phyloP scores from a whole-genome alignment of 1,140 invertebrate species.

The Papilio polytes region DNA sequence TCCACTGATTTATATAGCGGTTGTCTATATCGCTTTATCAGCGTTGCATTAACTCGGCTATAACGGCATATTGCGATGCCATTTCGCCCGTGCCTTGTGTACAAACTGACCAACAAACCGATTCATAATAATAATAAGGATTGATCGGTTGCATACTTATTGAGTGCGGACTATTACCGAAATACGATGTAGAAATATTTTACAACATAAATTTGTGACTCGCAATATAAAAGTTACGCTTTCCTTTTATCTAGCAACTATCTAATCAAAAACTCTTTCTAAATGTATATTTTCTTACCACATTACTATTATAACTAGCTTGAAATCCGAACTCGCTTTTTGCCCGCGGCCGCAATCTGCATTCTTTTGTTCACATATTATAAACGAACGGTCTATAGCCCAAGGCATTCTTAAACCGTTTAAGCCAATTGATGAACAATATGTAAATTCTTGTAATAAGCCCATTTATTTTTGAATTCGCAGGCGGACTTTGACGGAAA shows the following conservation, averaged over 20 bases:
- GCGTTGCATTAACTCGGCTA: conserved; percentile 28
- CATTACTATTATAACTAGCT: neutral
- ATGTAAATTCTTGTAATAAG: conserved; percentile 18
- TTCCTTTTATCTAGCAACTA: conserved; percentile 2
- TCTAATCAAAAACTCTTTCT: conserved; percentile 5
- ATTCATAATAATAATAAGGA: conserved; percentile 27
- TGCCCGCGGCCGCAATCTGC: conserved; percentile 16
- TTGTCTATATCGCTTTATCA: conserved; percentile 29
- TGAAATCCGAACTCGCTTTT: neutral
- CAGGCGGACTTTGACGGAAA: neutral
- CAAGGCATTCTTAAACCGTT: conserved; percentile 27
- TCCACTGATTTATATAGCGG: conserved; percentile 33
- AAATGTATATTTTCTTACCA: neutral
- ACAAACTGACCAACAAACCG: conserved; percentile 27
- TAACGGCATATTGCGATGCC: conserved; percentile 17
- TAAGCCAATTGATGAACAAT: conserved; percentile 29
- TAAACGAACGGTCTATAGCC: neutral
- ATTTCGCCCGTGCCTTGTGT: conserved; percentile 32
- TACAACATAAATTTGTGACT: neutral
- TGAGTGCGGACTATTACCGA: neutral
- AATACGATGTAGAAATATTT: neutral
- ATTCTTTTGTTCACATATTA: conserved; percentile 25
- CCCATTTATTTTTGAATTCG: neutral
- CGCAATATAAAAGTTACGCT: neutral
- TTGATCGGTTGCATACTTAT: conserved; percentile 12